A percentile compares a stretch with the other conserved stretches of the same genome.
phyloP scores from a whole-genome alignment of 2,888 invertebrate genomes.

The Drosophila lacicola region DNA sequence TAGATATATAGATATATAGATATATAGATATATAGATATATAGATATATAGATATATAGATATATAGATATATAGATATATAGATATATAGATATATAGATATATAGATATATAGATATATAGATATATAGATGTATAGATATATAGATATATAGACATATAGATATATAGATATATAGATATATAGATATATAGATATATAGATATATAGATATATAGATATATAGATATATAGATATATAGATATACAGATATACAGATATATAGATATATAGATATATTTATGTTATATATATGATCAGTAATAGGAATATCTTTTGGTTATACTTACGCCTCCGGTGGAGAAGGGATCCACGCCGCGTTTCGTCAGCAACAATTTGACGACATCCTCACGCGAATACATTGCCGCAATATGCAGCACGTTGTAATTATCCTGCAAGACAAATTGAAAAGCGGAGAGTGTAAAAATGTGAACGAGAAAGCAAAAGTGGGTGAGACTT shows the following conservation, averaged over 20 bases:
- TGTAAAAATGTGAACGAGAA: not conserved
- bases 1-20: not conserved
- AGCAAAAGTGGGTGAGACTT: slow-evolving; percentile 20
- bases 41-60: slow-evolving; percentile 3
- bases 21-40: not conserved
- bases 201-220: slow-evolving; percentile 4
- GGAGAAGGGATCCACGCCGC: slow-evolving; percentile 95
- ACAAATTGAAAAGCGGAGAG: slow-evolving; percentile 6
- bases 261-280: slow-evolving; percentile 8
- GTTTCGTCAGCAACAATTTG: slow-evolving; percentile 93
- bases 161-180: not conserved
- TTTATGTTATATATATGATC: not conserved
- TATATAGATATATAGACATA: not conserved
- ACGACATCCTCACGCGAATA: slow-evolving; percentile 98
- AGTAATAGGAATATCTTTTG: slow-evolving; percentile 6
- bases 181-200: slow-evolving; percentile 1
- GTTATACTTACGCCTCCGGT: slow-evolving; percentile 94
- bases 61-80: slow-evolving; percentile 7
- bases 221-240: slow-evolving; percentile 10
- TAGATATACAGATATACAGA: slow-evolving; percentile 5
- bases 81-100: slow-evolving; percentile 8
- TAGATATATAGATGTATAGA: slow-evolving; percentile 6
- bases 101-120: slow-evolving; percentile 7
- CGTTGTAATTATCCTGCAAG: slow-evolving; percentile 97
- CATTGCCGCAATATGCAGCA: slow-evolving; percentile 97